Conservation (phyloP, 2,113 vertebrate species). For the Lycaon pictus region DNA sequence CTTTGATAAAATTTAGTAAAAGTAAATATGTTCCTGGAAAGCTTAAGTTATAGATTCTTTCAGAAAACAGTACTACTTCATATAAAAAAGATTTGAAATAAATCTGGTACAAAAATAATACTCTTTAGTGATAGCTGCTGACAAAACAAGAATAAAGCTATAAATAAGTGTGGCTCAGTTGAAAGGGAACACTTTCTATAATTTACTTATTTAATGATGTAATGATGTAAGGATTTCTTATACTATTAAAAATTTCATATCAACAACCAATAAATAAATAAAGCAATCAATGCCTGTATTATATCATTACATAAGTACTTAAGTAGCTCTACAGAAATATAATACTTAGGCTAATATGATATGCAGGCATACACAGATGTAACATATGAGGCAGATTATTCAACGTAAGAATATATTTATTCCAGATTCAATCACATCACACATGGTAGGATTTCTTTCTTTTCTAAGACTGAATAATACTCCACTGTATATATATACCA, state of each 20-base stretch:
- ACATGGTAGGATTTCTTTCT: not conserved
- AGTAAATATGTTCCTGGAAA: not conserved
- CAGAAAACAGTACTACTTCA: not conserved
- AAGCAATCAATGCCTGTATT: not conserved
- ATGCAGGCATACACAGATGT: not conserved
- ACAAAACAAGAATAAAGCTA: not conserved
- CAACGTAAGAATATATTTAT: not conserved
- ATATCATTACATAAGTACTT: not conserved
- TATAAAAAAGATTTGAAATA: conserved; percentile 29
- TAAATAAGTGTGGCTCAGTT: not conserved
- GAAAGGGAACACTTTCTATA: not conserved
- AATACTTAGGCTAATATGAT: not conserved
- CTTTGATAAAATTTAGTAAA: not conserved
- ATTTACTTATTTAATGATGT: too few relatives aligned
- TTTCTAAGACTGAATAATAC: not conserved
- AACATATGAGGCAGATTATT: not conserved
- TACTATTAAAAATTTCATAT: conserved; percentile 10
- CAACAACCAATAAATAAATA: not conserved
- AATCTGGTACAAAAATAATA: not conserved
- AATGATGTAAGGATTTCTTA: not conserved
- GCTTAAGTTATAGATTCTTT: conserved; percentile 17
- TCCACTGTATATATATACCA: not conserved
- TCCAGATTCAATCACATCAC: not conserved
- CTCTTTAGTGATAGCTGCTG: not conserved
- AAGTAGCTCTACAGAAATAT: not conserved